Conservation (phyloP, 2,113 vertebrate species). For the Pleuronectes platessa region DNA sequence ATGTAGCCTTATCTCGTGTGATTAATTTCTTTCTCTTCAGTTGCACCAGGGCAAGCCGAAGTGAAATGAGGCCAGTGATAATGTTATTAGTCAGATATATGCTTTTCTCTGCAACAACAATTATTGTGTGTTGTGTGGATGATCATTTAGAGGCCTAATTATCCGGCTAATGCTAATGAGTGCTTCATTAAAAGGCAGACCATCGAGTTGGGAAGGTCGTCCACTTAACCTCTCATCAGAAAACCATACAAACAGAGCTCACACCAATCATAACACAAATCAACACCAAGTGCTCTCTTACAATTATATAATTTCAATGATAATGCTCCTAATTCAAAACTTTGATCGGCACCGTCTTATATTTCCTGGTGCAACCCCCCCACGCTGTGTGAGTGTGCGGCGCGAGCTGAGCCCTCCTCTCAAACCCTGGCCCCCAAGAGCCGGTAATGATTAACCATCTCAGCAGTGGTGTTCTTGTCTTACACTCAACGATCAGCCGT, state of each 20-base stretch:
- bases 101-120: conserved; percentile 4
- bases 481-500: conserved; percentile 36
- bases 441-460: conserved; percentile 59
- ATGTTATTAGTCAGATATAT: neutral
- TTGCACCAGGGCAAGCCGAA: neutral
- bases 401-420: neutral
- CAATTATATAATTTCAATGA: neutral
- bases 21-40: neutral
- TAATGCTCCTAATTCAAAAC: neutral
- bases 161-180: conserved; percentile 11
- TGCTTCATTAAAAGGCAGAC: conserved; percentile 19
- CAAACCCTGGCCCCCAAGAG: neutral
- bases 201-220: conserved; percentile 27
- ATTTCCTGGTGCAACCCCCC: no score
- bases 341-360: neutral
- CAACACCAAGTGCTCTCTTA: no score
- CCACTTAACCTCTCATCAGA: neutral
- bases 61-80: neutral
- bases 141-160: neutral
- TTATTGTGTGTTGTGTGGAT: neutral
- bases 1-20: neutral
- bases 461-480: conserved; percentile 21
- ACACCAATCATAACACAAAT: no score
- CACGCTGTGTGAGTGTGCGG: neutral
- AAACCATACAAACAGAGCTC: neutral